Evolutionary conservation across 2,113 vertebrate species (phyloP).

Genomic region (Archilochus colubris): DNA sequence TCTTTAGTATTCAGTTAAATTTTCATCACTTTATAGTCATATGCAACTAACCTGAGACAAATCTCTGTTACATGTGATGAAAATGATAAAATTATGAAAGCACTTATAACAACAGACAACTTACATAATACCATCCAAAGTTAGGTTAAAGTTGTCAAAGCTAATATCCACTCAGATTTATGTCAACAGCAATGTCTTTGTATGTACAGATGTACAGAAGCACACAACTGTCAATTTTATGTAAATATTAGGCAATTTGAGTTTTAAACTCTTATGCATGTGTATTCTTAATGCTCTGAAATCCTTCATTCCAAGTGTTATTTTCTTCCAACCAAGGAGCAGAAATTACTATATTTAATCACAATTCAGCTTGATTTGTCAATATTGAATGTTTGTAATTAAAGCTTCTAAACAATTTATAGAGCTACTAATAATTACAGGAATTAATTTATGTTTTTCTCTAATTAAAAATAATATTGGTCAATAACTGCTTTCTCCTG

Average conservation of each 20-base stretch:
- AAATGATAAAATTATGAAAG: neutral
- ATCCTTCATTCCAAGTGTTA: neutral
- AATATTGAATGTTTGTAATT: constrained; percentile 34
- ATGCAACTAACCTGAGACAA: neutral
- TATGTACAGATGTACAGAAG: neutral
- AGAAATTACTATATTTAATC: constrained; percentile 14
- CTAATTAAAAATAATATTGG: constrained; percentile 35
- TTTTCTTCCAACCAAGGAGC: neutral
- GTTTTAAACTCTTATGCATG: neutral
- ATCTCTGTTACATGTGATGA: neutral
- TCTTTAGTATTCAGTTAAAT: neutral
- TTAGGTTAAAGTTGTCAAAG: neutral
- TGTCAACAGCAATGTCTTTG: neutral
- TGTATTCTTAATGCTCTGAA: neutral
- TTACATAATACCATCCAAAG: neutral
- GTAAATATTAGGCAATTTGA: neutral
- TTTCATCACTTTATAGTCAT: neutral
- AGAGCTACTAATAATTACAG: constrained; percentile 3
- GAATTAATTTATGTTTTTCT: constrained; percentile 28
- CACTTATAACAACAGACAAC: neutral
- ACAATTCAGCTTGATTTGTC: constrained; percentile 34
- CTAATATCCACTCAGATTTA: neutral
- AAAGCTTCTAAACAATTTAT: constrained; percentile 38
- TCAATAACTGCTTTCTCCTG: neutral
- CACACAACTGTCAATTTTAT: neutral